A percentile compares a stretch with the other conserved stretches of the same genome.
Conservation (phyloP, 2,888 invertebrate genomes). For the Rhingia campestris region DNA sequence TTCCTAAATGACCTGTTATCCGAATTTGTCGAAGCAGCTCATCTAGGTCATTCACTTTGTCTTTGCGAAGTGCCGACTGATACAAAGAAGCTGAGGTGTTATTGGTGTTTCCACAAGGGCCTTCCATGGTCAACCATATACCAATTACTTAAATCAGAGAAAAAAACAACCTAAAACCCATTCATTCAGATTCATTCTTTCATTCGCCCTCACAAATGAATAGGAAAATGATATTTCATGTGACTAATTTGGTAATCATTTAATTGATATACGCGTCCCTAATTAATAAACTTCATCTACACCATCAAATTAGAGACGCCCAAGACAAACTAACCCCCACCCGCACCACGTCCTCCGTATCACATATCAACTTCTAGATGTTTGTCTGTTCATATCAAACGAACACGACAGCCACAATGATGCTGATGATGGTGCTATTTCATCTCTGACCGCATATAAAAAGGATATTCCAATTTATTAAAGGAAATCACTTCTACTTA, state of each 20-base stretch:
- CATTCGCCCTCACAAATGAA: background rate
- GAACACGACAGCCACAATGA: constrained; percentile 36
- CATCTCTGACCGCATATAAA: constrained; percentile 74
- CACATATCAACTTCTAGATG: constrained; percentile 47
- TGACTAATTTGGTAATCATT: constrained; percentile 73
- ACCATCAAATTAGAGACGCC: constrained; percentile 51
- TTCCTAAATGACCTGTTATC: no score
- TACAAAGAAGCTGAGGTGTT: no score
- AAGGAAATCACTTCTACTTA: constrained; percentile 74
- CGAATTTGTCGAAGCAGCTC: no score
- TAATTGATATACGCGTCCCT: constrained; percentile 71
- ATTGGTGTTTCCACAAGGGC: no score
- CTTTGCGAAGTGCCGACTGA: no score
- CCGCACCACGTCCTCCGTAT: constrained; percentile 21
- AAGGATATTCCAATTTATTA: constrained; percentile 74
- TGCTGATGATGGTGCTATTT: constrained; percentile 50
- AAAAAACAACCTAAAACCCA: no score
- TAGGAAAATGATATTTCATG: constrained; percentile 40
- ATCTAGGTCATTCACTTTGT: no score
- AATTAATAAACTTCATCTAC: constrained; percentile 73
- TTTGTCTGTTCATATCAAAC: constrained; percentile 44
- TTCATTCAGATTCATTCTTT: background rate
- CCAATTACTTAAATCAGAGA: no score
- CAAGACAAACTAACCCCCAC: constrained; percentile 52
- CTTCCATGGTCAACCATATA: no score